Conservation (phyloP, 2,797 vertebrate genomes). For the Psittacula derbiana region DNA sequence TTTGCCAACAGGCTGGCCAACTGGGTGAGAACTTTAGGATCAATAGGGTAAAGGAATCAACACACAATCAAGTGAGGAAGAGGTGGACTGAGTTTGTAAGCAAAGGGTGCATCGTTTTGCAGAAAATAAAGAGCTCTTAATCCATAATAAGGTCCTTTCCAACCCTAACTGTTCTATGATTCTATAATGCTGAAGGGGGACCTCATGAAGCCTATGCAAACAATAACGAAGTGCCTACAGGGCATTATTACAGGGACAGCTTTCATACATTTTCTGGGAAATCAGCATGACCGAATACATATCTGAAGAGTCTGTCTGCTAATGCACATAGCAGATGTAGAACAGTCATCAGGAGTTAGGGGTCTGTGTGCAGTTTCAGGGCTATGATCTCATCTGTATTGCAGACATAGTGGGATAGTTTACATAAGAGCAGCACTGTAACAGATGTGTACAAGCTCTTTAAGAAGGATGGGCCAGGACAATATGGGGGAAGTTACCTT, state of each 20-base stretch:
- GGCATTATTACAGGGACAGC: background rate
- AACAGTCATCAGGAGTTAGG: background rate
- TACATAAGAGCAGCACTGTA: accelerated
- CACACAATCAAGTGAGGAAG: background rate
- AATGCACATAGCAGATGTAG: accelerated
- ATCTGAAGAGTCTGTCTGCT: background rate
- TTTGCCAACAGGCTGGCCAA: background rate
- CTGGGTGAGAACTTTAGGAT: background rate
- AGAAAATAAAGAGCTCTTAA: background rate
- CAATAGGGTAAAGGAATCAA: background rate
- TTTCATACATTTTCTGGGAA: background rate
- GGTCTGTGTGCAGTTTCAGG: background rate
- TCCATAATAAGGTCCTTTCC: background rate
- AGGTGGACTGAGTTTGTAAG: background rate
- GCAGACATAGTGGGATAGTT: background rate
- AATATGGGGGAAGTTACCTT: background rate
- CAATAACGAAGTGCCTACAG: background rate
- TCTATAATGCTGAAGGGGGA: background rate
- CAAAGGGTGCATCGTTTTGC: background rate
- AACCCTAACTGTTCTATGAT: background rate
- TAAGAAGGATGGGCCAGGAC: background rate
- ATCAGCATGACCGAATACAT: background rate
- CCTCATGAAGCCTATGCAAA: background rate
- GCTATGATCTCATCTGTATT: background rate
- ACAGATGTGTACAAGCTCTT: background rate